Evolutionary conservation across 2,797 vertebrate species (phyloP).

Genomic region (Darevskia nairensis): DNA sequence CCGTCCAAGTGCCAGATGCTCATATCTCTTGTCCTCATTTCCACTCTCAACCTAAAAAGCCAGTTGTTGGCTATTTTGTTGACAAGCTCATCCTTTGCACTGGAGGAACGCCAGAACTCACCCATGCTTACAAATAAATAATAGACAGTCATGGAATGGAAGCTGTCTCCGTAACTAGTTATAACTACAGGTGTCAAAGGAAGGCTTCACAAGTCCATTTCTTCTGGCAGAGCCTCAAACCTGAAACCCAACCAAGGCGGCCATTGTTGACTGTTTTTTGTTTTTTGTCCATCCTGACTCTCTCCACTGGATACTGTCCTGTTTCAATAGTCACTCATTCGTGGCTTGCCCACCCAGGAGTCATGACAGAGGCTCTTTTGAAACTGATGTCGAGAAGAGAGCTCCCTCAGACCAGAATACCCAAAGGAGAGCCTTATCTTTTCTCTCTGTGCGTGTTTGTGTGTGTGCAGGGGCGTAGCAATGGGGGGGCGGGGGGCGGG

Average conservation of each 20-base stretch:
- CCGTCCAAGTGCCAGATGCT: neutral
- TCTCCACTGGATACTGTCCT: neutral
- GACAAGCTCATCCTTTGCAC: neutral
- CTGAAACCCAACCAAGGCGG: neutral
- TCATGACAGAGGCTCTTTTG: neutral
- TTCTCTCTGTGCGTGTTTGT: no score
- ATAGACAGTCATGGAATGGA: neutral
- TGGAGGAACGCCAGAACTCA: neutral
- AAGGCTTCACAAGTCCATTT: slow-evolving; percentile 9
- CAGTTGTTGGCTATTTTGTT: neutral
- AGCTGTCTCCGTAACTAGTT: neutral
- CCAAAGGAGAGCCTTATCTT: neutral
- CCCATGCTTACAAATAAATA: no score
- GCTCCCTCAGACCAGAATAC: neutral
- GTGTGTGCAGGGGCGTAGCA: no score
- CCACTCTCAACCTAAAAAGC: neutral
- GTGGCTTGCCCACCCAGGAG: neutral
- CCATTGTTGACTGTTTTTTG: neutral
- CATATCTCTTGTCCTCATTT: neutral
- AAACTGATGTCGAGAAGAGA: neutral
- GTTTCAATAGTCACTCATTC: neutral
- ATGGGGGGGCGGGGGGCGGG: no score
- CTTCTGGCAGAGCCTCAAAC: neutral
- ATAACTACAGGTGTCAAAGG: neutral
- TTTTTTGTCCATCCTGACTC: neutral